Evolutionary conservation across 2,797 vertebrate genomes (phyloP).

Genomic region (Anguilla pacifica): DNA sequence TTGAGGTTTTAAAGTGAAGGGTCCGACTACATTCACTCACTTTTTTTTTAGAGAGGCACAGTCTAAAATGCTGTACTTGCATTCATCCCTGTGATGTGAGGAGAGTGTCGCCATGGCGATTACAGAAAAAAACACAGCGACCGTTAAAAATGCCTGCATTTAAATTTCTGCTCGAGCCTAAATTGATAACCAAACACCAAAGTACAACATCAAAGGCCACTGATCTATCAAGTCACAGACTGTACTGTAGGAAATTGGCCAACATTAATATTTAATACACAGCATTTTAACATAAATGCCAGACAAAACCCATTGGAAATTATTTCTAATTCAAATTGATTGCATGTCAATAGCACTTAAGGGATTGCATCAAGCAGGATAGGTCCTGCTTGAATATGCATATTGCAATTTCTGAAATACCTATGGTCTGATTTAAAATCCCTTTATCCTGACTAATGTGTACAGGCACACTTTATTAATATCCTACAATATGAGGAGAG

Average conservation of each 20-base stretch:
- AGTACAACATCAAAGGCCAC: constrained; percentile 15
- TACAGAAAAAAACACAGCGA: not conserved
- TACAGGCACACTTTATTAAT: not conserved
- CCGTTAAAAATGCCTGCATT: not conserved
- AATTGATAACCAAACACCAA: constrained; percentile 27
- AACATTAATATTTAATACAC: constrained; percentile 36
- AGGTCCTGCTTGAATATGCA: not conserved
- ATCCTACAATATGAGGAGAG: not conserved
- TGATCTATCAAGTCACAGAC: not conserved
- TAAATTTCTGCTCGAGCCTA: not conserved
- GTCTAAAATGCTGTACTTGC: not conserved
- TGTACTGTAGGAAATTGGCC: constrained; percentile 24
- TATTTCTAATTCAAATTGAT: constrained; percentile 33
- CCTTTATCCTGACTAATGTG: not conserved
- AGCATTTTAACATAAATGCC: constrained; percentile 35
- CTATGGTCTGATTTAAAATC: not conserved
- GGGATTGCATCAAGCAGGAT: constrained; percentile 1
- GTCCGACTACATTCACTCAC: not conserved
- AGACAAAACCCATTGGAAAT: constrained; percentile 38
- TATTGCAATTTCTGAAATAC: not conserved
- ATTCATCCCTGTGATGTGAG: not conserved
- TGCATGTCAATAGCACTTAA: constrained; percentile 37
- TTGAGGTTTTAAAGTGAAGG: not conserved
- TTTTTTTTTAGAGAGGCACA: not conserved
- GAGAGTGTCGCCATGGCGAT: not conserved